Evolutionary conservation across 1,140 invertebrate species (phyloP), one percentile per base, ranked within the genome.

Genomic region (Diuraphis noxia): DNA sequence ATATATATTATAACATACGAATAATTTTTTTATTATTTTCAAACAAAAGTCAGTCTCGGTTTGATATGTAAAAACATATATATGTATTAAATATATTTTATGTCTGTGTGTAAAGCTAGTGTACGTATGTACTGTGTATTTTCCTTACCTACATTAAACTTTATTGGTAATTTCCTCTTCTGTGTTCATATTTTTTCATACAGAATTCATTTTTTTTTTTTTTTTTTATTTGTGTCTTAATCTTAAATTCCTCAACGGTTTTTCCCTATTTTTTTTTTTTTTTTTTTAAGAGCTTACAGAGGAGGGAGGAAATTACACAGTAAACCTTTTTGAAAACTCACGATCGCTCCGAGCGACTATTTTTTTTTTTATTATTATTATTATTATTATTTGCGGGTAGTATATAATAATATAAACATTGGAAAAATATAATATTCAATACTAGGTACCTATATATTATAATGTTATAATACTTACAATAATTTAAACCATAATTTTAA

Each of bases 1-100:
- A 88, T 88, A 88, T 88, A 63, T 72, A 88, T 49, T 49, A 88
- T 86, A 72, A 72, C 56, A 86, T 40, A 41, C 86, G 40, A 56
- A 88, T 23, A 49, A 88, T 38, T 87, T 87, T 88, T 25, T 36
- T 88, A 56, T 38, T 88, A 38, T 88, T 63, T 63, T 72, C 40
- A 56, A 40, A 63, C 43, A 88, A 88, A 88, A 77, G 56, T 72
- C 13, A 41, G n/a, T 86, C 19, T 25, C 21, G 21, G 34, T 46
- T 86, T 86, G n/a, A 86, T 86, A 86, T 86, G 43, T 86, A 85
- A 85, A 85, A 49, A 52, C 41, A 40, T 63, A 88, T 30, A 56
- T 88, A 88, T 63, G 40, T 88, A 88, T 63, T 36, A 43, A n/a
- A 38, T 52, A 86, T 49, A 49, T 49, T 86, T 86, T 52, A 52